Evolutionary conservation across 2,888 invertebrate genomes (phyloP), one percentile per base, ranked within the genome.

Genomic region (Leucoma salicis): DNA sequence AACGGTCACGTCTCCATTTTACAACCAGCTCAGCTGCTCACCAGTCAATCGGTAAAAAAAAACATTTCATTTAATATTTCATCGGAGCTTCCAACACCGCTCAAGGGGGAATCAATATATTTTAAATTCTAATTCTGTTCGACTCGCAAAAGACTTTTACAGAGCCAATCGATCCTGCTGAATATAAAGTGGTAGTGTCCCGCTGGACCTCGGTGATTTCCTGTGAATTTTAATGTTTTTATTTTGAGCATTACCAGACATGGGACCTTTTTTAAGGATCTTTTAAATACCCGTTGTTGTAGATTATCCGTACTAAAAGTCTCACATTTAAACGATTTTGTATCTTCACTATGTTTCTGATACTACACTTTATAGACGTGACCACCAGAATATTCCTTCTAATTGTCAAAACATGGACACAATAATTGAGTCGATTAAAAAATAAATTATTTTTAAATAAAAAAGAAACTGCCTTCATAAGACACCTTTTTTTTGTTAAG

Each of bases 101-200:
- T 75, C 78, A 74, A 75, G 66, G 69, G 76, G 77, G 79, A 84
- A 79, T 80, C 82, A 74, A 82, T 84, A 81, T 82, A 83, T 84
- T 86, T 82, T 79, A 84, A 86, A 86, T 86, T 84, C 79, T 78
- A 82, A 85, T 84, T 77, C 81, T 53, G 71, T 70, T 73, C 73
- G 70, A 75, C 72, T 71, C 72, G 74, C 66, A 59, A 60, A n/a
- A 62, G 66, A 66, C 70, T 72, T 82, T 82, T 83, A 82, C 79
- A 80, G 73, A 72, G 65, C 59, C 71, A 72, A 81, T 84, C 77
- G 78, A 79, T 80, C 71, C 67, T 41, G 53, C 59, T 73, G 82
- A 83, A 84, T 83, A 81, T 78, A 74, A 83, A 85, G 78, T 73
- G 74, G 61, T 39, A 35, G 1, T 42, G 41, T 49, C 38, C 62